These are phyloP conservation scores for Leptinotarsa haldemani DNA, from an alignment of 2,888 invertebrate genomes.

Conservation along the genomic window DNA sequence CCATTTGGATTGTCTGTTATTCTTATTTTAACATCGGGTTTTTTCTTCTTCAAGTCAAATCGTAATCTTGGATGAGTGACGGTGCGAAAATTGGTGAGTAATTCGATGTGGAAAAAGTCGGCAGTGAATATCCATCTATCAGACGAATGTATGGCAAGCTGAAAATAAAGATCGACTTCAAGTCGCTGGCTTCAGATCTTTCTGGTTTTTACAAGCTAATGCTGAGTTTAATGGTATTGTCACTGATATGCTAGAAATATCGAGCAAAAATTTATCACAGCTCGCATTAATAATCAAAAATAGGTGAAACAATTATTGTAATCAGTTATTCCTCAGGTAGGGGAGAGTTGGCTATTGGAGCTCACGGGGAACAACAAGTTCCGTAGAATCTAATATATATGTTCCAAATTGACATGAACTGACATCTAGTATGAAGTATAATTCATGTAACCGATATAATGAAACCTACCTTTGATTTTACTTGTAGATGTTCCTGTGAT, in stretches of 20 bases:
- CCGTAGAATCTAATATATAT: no score
- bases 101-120: background rate
- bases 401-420: no score
- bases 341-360: no score
- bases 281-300: no score
- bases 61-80: conserved; percentile 16
- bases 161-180: background rate
- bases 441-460: no score
- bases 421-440: no score
- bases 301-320: no score
- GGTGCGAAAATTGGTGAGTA: conserved; percentile 9
- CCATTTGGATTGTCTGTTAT: conserved; percentile 19
- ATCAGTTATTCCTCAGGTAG: no score
- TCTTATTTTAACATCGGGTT: conserved; percentile 17
- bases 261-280: no score
- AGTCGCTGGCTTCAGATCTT: background rate
- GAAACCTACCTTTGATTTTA: no score
- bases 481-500: no score
- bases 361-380: no score
- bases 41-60: conserved; percentile 5
- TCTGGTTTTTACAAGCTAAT: background rate
- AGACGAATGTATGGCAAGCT: background rate
- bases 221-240: background rate
- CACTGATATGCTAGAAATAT: background rate
- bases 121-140: conserved; percentile 14